Conservation (phyloP, 1,140 invertebrate genomes). For the Macrocentrus cingulum region DNA sequence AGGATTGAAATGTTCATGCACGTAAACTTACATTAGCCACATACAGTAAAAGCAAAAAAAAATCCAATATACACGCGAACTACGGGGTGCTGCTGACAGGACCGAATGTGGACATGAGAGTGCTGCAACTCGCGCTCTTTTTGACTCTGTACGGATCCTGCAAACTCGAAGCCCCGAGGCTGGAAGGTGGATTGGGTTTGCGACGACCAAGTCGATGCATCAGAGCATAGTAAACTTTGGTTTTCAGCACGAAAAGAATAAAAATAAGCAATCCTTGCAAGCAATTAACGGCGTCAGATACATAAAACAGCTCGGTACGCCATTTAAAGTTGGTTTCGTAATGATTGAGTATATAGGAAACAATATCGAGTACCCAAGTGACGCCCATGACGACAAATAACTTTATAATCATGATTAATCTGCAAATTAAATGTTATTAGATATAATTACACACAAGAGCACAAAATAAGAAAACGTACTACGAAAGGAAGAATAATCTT, state of each 20-base stretch:
- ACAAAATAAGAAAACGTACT: too few species aligned
- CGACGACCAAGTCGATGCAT: slow-evolving; percentile 29
- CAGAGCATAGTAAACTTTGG: slow-evolving; percentile 55
- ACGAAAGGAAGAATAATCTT: slow-evolving; percentile 44
- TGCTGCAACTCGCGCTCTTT: slow-evolving; percentile 40
- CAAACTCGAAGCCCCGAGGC: slow-evolving; percentile 23
- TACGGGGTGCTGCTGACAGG: slow-evolving; percentile 29
- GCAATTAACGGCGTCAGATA: slow-evolving; percentile 64
- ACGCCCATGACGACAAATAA: slow-evolving; percentile 77
- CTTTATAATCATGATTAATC: slow-evolving; percentile 71
- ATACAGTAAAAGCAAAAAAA: neutral
- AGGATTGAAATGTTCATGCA: neutral
- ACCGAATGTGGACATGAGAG: slow-evolving; percentile 38
- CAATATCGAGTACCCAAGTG: slow-evolving; percentile 68
- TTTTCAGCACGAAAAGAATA: slow-evolving; percentile 66
- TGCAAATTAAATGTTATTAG: too few species aligned
- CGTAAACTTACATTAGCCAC: too few species aligned
- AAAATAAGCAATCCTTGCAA: slow-evolving; percentile 69
- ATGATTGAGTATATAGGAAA: slow-evolving; percentile 55
- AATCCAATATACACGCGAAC: slow-evolving; percentile 4
- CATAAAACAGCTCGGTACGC: slow-evolving; percentile 39
- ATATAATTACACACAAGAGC: too few species aligned
- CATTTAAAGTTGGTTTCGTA: slow-evolving; percentile 26
- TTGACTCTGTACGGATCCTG: slow-evolving; percentile 38
- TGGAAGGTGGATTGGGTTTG: slow-evolving; percentile 4